Evolutionary conservation across 2,113 vertebrate genomes (phyloP).

Genomic region (Tylochromis polylepis): DNA sequence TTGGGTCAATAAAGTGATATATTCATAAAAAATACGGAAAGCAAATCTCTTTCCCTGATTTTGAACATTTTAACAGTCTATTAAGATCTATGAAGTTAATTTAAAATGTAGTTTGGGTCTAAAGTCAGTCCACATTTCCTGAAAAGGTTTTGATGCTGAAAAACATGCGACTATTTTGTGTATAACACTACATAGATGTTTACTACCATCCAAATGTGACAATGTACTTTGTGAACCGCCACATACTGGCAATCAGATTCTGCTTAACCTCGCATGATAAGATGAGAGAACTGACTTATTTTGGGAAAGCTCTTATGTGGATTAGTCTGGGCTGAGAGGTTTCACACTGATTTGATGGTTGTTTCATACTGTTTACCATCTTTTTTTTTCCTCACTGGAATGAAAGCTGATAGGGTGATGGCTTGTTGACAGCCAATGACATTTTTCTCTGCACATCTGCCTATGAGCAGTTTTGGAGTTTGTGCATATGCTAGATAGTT

Average conservation of each 20-base stretch:
- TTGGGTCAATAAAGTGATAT: not conserved
- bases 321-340: slow-evolving; percentile 7
- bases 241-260: not conserved
- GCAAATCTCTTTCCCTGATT: fast-evolving
- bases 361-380: not conserved
- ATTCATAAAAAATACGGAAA: not conserved
- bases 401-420: not conserved
- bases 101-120: not conserved
- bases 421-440: not conserved
- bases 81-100: not conserved
- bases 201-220: not conserved
- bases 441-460: not conserved
- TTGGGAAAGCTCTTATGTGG: slow-evolving; percentile 33
- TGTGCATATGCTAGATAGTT: not conserved
- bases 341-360: slow-evolving; percentile 28
- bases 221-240: not conserved
- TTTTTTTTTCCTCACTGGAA: not conserved
- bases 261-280: not conserved
- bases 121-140: not conserved
- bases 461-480: not conserved
- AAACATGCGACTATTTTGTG: not conserved
- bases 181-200: fast-evolving
- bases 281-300: not conserved
- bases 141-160: not conserved
- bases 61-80: not conserved